Evolutionary conservation across 2,113 vertebrate genomes (phyloP).

Genomic region (Lophotis ruficrista): DNA sequence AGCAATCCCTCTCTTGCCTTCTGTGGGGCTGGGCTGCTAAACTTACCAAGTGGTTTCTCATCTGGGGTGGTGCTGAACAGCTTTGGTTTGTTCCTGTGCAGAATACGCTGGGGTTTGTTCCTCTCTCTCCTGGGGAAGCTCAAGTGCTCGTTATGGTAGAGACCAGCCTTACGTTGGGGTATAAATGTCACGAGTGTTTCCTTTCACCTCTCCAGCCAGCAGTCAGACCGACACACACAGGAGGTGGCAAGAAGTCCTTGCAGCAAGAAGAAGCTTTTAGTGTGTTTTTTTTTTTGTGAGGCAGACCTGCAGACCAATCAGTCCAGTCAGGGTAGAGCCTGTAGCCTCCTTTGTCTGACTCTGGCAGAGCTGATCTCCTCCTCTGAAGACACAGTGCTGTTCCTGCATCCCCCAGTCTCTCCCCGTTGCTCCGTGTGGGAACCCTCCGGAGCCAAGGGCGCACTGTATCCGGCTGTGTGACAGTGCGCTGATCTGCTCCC

Average conservation of each 20-base stretch:
- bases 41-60: neutral
- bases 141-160: neutral
- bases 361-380: neutral
- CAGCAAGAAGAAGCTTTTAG: neutral
- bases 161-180: neutral
- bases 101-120: neutral
- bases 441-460: accelerated
- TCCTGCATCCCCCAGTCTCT: neutral
- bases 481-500: neutral
- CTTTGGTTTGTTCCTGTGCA: neutral
- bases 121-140: neutral
- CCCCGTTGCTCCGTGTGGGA: neutral
- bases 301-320: neutral
- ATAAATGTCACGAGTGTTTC: slow-evolving; percentile 21
- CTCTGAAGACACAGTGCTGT: neutral
- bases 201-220: neutral
- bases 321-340: neutral
- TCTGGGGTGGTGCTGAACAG: neutral
- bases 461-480: neutral
- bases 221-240: accelerated
- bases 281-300: neutral
- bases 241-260: neutral
- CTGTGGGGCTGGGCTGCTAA: neutral
- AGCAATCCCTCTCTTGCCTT: neutral
- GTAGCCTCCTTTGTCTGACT: neutral